These are phyloP conservation scores for Coelinius sp. DNA, from an alignment of 2,888 invertebrate genomes.

Conservation along the genomic window DNA sequence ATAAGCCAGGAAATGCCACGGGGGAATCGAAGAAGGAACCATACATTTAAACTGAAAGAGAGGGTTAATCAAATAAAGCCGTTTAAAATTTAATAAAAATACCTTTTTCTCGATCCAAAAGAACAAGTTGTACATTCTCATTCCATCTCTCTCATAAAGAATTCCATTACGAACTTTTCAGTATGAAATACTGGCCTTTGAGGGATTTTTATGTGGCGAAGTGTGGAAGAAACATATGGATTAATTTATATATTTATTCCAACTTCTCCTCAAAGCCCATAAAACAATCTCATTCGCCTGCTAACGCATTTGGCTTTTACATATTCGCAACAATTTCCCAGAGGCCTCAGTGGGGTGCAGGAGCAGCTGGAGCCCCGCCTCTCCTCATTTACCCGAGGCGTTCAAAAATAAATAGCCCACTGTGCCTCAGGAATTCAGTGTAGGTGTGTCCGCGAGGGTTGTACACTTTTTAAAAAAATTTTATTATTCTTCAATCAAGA, in stretches of 20 bases:
- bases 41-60: not conserved
- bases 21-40: not conserved
- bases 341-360: not conserved
- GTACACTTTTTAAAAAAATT: not conserved
- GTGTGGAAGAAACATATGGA: not conserved
- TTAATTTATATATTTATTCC: conserved; percentile 6
- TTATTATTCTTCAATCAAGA: no score
- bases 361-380: not conserved
- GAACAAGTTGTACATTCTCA: not conserved
- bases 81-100: not conserved
- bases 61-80: not conserved
- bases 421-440: not conserved
- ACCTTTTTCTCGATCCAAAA: not conserved
- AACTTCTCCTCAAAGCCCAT: not conserved
- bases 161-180: not conserved
- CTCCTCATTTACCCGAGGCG: not conserved
- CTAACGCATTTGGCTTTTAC: not conserved
- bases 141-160: not conserved
- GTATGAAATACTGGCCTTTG: not conserved
- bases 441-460: not conserved
- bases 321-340: conserved; percentile 15
- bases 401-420: conserved; percentile 20
- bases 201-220: not conserved
- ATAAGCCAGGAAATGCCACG: no score
- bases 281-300: conserved; percentile 1